phyloP scores from a whole-genome alignment of 2,888 invertebrate species.

The Augochlorella aurata region DNA sequence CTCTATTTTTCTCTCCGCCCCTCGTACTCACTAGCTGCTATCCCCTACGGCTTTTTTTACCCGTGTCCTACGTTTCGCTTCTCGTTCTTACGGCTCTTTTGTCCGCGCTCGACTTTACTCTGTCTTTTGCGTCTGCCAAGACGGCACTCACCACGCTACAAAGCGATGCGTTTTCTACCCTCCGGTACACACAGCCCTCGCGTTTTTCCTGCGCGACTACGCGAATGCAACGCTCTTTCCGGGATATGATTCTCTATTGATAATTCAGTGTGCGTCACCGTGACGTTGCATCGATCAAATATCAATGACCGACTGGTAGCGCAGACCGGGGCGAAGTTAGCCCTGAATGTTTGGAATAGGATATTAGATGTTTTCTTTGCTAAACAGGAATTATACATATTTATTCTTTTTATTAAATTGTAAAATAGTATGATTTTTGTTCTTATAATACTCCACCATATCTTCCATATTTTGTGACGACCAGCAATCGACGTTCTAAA shows the following conservation, averaged over 20 bases:
- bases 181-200: neutral
- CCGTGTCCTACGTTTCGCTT: constrained; percentile 28
- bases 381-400: too few species aligned
- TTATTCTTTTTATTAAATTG: too few species aligned
- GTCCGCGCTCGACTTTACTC: constrained; percentile 23
- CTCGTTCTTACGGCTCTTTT: constrained; percentile 27
- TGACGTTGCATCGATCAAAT: neutral
- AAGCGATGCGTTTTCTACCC: neutral
- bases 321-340: too few species aligned
- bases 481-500: too few species aligned
- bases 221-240: neutral
- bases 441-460: too few species aligned
- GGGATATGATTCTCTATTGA: neutral
- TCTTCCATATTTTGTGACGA: too few species aligned
- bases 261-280: neutral
- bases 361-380: too few species aligned
- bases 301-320: neutral
- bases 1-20: too few species aligned
- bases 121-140: constrained; percentile 13
- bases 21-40: neutral
- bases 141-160: constrained; percentile 2
- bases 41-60: constrained; percentile 22
- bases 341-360: too few species aligned
- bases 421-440: too few species aligned
- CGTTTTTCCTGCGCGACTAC: neutral